phyloP scores from a whole-genome alignment of 2,113 vertebrate genomes.

The Eptesicus fuscus region DNA sequence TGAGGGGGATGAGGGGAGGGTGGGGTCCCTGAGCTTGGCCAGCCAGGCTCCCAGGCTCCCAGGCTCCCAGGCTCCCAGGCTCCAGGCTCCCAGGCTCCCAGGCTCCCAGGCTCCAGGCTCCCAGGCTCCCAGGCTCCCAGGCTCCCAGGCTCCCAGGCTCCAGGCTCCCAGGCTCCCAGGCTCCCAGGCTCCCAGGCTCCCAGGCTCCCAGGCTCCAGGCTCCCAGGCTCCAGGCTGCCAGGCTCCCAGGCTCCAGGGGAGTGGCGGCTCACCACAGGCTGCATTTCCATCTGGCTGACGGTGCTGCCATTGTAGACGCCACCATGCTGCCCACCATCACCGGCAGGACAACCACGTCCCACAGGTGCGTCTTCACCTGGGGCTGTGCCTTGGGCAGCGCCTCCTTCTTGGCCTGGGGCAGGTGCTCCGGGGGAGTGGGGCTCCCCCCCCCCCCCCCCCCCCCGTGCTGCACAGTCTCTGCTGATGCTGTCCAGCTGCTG shows the following conservation, averaged over 20 bases:
- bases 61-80: too few species aligned
- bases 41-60: not conserved
- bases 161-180: too few species aligned
- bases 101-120: too few species aligned
- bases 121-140: too few species aligned
- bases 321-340: constrained; percentile 78
- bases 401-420: constrained; percentile 69
- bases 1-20: constrained; percentile 89
- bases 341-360: constrained; percentile 83
- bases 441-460: not conserved
- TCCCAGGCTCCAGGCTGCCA: too few species aligned
- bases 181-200: too few species aligned
- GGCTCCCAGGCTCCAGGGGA: constrained; percentile 80
- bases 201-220: too few species aligned
- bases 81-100: too few species aligned
- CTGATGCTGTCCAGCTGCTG: not conserved
- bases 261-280: constrained; percentile 86
- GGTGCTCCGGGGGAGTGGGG: not conserved
- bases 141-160: too few species aligned
- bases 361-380: constrained; percentile 83
- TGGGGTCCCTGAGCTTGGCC: constrained; percentile 84
- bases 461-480: not conserved
- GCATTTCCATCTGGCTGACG: constrained; percentile 87
- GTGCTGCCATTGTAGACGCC: constrained; percentile 84
- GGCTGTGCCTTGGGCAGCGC: constrained; percentile 84